Evolutionary conservation across 2,888 invertebrate genomes (phyloP), one percentile per base, ranked within the genome.

Genomic region (Callyntrura sp.): DNA sequence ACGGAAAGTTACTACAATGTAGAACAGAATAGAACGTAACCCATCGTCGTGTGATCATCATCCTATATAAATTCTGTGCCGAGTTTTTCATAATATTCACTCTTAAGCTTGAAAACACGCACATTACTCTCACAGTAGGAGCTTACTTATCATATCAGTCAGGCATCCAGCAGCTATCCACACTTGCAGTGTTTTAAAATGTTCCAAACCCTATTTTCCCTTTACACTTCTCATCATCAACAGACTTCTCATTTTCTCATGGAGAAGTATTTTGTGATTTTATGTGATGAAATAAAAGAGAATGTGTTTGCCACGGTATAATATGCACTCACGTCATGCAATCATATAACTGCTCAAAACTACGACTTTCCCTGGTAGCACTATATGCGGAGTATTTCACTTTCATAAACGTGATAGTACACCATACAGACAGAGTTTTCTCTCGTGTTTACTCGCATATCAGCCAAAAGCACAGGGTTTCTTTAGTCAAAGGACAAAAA

Each of bases 61-160:
- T n/a, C 43, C 17, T 45, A 45, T n/a, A n/a, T n/a, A n/a, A n/a
- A n/a, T 20, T 11, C 17, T 73, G 45, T 11, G 45, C 20, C 45
- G 35, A 68, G 73, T 73, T 28, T 4, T 14, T 65, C 65, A 65
- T 12, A 20, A 60, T 60, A 17, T 60, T 60, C 65, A 1, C 65
- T 35, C 28, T n/a, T 35, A 35, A 4, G 6, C 28, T 25, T 65
- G 25, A 23, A 62, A 23, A 25, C 28, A 6, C 45, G 12, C 25
- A 25, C 17, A 65, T 23, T 60, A 60, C 17, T 17, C n/a, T 25
- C 62, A 45, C 62, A 20, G 62, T 82, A 55, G 20, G 6, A 6
- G 14, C 73, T 62, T 84, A n/a, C 78, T 79, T 87, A 87, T 87
- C 87, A 65, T 87, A 65, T 87, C 70, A 68, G 81, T 23, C 87